Base-by-base conservation (phyloP, 2,888 invertebrate genomes). In the Achlya flavicornis region DNA sequence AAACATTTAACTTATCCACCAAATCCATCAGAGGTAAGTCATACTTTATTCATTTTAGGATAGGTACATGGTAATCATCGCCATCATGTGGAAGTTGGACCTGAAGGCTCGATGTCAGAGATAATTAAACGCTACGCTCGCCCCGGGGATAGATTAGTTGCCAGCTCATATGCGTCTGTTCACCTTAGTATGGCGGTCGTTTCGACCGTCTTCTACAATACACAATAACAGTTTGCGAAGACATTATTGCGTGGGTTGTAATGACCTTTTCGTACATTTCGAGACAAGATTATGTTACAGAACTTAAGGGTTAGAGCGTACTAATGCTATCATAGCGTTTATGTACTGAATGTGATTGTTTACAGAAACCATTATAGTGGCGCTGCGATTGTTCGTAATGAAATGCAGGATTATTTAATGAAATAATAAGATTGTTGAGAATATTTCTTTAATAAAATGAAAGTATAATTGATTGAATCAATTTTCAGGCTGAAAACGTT, bases 121-220 rank as follows among this genome's bases (percentile, higher is more conserved):
- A 67, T 70, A 70, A 76, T 75, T 76, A 70, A 68, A 64, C 63
- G 65, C 63, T 63, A 65, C 68, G 58, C 60, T 61, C 58, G 61
- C 65, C 38, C 48, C 35, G 60, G 63, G 66, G 63, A 67, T 65
- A 68, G 67, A 73, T 72, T 66, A 64, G 41, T 61, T 61, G 65
- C 62, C 59, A 60, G 65, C 63, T 65, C 66, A 69, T 65, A 72
- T 76, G 68, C 66, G 68, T 57, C 38, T 57, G 53, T 10, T 19
- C 53, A 53, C 53, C 53, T 19, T 14, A 53, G 53, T 14, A 8
- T 10, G 8, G 19, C 19, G 8, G 53, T 53, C n/a, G 38, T 35
- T 38, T 38, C n/a, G 7, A n/a, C 58, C 58, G 38, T 16, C 58
- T 16, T 35, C 16, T 59, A 16, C 41, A 41, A 16, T 59, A 16